Evolutionary conservation across 2,888 invertebrate species (phyloP), one percentile per base, ranked within the genome.

Genomic region (Schizaphis graminum): DNA sequence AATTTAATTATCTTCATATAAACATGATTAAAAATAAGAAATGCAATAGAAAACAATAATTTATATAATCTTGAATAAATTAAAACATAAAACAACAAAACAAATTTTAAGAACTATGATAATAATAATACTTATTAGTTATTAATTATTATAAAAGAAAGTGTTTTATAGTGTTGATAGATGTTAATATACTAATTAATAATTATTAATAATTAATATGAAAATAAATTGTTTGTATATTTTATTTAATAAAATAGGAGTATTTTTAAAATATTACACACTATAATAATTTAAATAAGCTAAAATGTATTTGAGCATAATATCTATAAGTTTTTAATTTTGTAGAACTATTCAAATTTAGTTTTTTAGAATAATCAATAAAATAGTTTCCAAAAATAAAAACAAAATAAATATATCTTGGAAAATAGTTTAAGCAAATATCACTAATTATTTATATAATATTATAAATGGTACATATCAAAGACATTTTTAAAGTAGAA

Each of bases 1-100:
- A 35, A 35, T 77, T 35, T 21, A 35, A 21, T 35, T 35, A 21
- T 35, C 28, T 61, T 4, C 21, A 47, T 61, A 44, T 16, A 24
- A 61, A 11, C 13, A 26, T 7, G 3, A 28, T 16, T 44, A 21
- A 61, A n/a, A 61, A 21, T 44, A 44, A 47, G 61, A 61, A 61
- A 61, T 89, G 8, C 41, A n/a, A 47, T 89, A 21, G 44, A 89
- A 77, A 77, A 21, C 21, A 88, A 88, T 56, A 88, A 88, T 56
- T 35, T 35, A 61, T n/a, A 8, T n/a, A 28, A n/a, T 67, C 67
- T 67, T 67, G n/a, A 44, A 61, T 61, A 89, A 61, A 89, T 47
- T 21, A 57, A 89, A 61, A 53, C 28, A 24, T 10, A 28, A 21
- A 57, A 28, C 47, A 44, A 28, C 44, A 21, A 3, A n/a, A 89